Percentiles rank a stretch among this genome's conserved stretches.
Conservation (phyloP, 1,140 invertebrate species). For the Drosophila simulans region DNA sequence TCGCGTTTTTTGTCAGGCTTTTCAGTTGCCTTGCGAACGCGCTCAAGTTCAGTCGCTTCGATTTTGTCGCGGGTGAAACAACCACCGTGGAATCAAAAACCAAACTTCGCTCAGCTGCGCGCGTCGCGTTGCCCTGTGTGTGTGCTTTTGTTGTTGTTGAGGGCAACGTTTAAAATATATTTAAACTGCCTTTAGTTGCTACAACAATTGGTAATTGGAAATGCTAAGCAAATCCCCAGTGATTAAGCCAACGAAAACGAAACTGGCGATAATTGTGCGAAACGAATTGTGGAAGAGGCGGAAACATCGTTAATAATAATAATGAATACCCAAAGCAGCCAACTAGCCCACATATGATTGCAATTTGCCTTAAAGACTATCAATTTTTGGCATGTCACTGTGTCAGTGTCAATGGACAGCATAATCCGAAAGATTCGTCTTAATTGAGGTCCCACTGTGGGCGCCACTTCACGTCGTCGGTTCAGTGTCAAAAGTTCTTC, state of each 20-base stretch:
- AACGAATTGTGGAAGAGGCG: slow-evolving; percentile 28
- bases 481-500: slow-evolving; percentile 72
- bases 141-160: slow-evolving; percentile 44
- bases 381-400: slow-evolving; percentile 75
- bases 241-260: slow-evolving; percentile 41
- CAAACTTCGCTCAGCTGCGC: slow-evolving; percentile 71
- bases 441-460: slow-evolving; percentile 46
- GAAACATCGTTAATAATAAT: slow-evolving; percentile 54
- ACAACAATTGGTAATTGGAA: slow-evolving; percentile 70
- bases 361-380: slow-evolving; percentile 69
- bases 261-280: slow-evolving; percentile 34
- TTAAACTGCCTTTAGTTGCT: slow-evolving; percentile 61
- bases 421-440: slow-evolving; percentile 37
- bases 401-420: slow-evolving; percentile 66
- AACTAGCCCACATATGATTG: slow-evolving; percentile 59
- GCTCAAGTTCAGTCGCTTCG: slow-evolving; percentile 51
- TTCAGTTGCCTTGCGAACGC: slow-evolving; percentile 68
- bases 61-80: slow-evolving; percentile 23
- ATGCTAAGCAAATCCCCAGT: slow-evolving; percentile 41
- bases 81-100: slow-evolving; percentile 18
- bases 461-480: slow-evolving; percentile 40
- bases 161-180: slow-evolving; percentile 66
- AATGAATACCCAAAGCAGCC: slow-evolving; percentile 14
- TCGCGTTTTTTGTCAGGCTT: slow-evolving; percentile 46
- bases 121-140: slow-evolving; percentile 59